Conservation (phyloP, 2,113 vertebrate species). For the Microcebus griseorufus region DNA sequence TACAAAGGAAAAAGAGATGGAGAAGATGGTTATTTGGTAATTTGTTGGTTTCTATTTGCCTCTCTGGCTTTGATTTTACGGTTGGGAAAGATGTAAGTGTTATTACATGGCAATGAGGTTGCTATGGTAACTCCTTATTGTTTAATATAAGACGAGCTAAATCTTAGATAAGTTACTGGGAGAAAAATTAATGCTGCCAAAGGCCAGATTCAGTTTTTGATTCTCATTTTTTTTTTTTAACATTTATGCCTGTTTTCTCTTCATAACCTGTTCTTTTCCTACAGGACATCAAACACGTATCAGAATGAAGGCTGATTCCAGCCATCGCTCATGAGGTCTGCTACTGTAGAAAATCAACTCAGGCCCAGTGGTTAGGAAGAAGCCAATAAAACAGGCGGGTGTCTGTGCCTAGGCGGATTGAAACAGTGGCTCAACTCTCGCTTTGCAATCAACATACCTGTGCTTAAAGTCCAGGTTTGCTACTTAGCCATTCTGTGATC, state of each 20-base stretch:
- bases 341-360: neutral
- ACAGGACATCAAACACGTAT: neutral
- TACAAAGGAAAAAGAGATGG: neutral
- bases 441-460: too few species aligned
- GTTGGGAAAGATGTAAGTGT: constrained; percentile 70
- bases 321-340: neutral
- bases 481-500: neutral
- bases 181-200: constrained; percentile 76
- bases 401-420: neutral
- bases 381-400: neutral
- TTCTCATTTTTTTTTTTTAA: constrained; percentile 30
- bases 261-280: neutral
- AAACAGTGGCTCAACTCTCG: neutral
- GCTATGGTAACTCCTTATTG: constrained; percentile 80
- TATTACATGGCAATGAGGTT: constrained; percentile 71
- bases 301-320: neutral
- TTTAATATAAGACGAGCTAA: constrained; percentile 81
- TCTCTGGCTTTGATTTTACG: constrained; percentile 74
- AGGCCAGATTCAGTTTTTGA: constrained; percentile 67
- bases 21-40: constrained; percentile 67
- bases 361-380: neutral
- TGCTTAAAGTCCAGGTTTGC: neutral
- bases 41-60: constrained; percentile 74
- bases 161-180: constrained; percentile 78
- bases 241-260: constrained; percentile 37